Percentiles rank a stretch among this genome's conserved stretches.
These are phyloP conservation scores for Hormaphis cornu DNA, from an alignment of 1,140 invertebrate species.

Conservation along the genomic window DNA sequence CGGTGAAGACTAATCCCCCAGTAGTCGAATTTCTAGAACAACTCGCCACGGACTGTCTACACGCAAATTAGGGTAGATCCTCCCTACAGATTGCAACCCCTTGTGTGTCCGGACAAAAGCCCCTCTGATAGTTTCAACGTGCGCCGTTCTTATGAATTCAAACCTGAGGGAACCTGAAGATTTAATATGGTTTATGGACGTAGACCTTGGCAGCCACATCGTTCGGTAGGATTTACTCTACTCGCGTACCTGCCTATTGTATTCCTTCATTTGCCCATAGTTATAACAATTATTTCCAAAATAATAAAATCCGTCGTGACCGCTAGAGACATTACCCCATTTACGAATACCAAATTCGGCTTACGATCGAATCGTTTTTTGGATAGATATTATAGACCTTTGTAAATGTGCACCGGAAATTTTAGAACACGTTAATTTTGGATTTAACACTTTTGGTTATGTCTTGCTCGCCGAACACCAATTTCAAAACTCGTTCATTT, in stretches of 20 bases:
- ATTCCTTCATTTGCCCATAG: neutral
- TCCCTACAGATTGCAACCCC: neutral
- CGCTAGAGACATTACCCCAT: too few relatives aligned
- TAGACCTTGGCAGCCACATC: neutral
- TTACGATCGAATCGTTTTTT: too few relatives aligned
- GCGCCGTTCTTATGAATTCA: neutral
- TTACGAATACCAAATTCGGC: too few relatives aligned
- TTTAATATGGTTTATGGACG: neutral
- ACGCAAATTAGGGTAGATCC: neutral
- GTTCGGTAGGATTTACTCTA: conserved; percentile 4
- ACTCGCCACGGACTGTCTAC: neutral
- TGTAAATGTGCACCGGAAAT: too few relatives aligned
- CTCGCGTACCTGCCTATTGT: neutral
- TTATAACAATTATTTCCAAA: neutral
- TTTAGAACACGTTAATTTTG: too few relatives aligned
- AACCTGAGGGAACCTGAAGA: neutral
- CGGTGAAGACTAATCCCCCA: neutral
- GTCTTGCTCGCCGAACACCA: too few relatives aligned
- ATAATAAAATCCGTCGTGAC: too few relatives aligned
- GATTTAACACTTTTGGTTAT: too few relatives aligned
- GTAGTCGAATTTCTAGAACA: conserved; percentile 21
- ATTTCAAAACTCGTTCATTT: too few relatives aligned
- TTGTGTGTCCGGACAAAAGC: neutral
- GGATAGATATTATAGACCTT: neutral
- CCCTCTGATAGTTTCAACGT: neutral